phyloP scores from a whole-genome alignment of 2,888 invertebrate species.

The Thereva unica region DNA sequence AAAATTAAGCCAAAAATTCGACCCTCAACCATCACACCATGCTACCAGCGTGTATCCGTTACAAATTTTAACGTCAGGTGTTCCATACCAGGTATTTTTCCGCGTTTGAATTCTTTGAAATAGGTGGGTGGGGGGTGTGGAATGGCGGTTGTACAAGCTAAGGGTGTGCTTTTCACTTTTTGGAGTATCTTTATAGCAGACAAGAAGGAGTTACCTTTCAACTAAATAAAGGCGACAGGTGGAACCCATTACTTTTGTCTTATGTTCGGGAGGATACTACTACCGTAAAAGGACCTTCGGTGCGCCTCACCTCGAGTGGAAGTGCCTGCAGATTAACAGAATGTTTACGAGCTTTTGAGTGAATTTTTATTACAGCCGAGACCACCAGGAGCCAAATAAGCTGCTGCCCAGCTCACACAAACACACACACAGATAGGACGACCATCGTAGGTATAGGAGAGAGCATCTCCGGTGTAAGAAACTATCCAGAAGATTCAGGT shows the following conservation, averaged over 20 bases:
- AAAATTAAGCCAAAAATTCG: constrained; percentile 11
- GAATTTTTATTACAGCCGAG: constrained; percentile 35
- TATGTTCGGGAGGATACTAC: constrained; percentile 12
- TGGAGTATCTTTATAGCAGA: background rate
- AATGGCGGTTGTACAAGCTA: background rate
- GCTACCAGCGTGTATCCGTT: background rate
- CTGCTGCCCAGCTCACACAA: background rate
- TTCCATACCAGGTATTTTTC: background rate
- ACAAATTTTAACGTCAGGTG: constrained; percentile 7
- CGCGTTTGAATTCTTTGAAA: constrained; percentile 3
- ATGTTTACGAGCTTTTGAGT: constrained; percentile 37
- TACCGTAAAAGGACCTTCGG: background rate
- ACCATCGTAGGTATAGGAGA: no score
- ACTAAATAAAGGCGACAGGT: constrained; percentile 27
- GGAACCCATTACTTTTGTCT: constrained; percentile 30
- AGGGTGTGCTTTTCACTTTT: background rate
- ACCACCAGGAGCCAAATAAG: constrained; percentile 13
- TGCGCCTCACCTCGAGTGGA: constrained; percentile 19
- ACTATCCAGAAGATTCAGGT: background rate
- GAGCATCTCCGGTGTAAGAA: no score
- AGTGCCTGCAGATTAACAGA: constrained; percentile 34
- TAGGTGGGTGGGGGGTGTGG: background rate
- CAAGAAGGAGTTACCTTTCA: constrained; percentile 15
- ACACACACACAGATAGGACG: no score
- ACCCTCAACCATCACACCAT: background rate